These are phyloP conservation scores for Poecilia picta DNA, from an alignment of 2,797 vertebrate species.

Conservation along the genomic window DNA sequence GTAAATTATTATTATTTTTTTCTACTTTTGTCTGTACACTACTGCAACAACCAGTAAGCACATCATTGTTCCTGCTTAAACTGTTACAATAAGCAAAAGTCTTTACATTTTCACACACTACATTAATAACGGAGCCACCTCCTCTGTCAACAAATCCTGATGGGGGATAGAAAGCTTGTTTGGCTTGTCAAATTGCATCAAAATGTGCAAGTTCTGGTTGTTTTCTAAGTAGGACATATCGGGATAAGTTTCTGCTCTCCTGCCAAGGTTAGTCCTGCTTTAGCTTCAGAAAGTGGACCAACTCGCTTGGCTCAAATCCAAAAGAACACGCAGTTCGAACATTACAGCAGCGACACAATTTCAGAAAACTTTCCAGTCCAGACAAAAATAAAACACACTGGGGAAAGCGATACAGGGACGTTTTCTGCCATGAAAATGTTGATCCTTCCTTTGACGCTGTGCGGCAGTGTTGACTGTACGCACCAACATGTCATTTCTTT, in stretches of 20 bases:
- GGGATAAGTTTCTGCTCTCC: slow-evolving; percentile 10
- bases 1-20: neutral
- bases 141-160: slow-evolving; percentile 1
- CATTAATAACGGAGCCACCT: neutral
- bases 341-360: neutral
- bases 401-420: neutral
- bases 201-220: neutral
- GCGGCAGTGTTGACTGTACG: neutral
- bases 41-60: neutral
- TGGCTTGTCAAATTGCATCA: slow-evolving; percentile 1
- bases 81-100: neutral
- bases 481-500: neutral
- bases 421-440: neutral
- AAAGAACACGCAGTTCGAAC: neutral
- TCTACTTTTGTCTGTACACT: neutral
- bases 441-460: slow-evolving; percentile 1
- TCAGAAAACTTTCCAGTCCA: slow-evolving; percentile 6
- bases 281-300: slow-evolving; percentile 18
- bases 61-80: neutral
- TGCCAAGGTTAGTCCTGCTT: slow-evolving; percentile 8
- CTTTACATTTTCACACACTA: neutral
- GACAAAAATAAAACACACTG: slow-evolving; percentile 5
- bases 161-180: neutral
- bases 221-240: slow-evolving; percentile 10
- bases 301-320: neutral